These are phyloP conservation scores for Oreochromis mossambicus DNA, from an alignment of 2,797 vertebrate genomes.

Conservation along the genomic window DNA sequence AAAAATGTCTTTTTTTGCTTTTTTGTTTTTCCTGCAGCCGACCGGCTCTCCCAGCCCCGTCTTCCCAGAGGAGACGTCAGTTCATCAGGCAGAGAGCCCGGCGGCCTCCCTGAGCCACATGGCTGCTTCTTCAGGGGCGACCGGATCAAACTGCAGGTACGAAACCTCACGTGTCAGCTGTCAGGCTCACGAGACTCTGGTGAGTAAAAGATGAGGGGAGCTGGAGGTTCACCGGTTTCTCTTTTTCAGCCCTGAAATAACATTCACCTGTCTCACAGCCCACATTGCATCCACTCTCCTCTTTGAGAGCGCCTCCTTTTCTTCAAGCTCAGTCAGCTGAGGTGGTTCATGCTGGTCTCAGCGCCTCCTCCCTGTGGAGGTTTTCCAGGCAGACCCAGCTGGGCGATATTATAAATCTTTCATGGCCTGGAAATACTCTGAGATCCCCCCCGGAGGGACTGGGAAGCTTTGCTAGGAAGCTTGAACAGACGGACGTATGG, in stretches of 20 bases:
- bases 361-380: background rate
- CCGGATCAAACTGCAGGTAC: background rate
- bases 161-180: background rate
- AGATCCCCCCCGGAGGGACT: background rate
- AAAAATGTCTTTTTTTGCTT: background rate
- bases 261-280: background rate
- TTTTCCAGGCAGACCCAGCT: background rate
- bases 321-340: background rate
- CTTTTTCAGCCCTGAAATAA: background rate
- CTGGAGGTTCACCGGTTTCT: background rate
- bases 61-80: constrained; percentile 48
- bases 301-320: background rate
- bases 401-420: background rate
- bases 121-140: background rate
- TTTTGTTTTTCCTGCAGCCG: constrained; percentile 29
- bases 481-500: fast-evolving
- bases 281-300: background rate
- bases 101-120: background rate
- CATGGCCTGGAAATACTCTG: background rate
- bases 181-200: background rate
- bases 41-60: constrained; percentile 75
- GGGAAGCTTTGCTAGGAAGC: background rate
- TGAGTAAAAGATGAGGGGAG: background rate
- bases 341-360: background rate
- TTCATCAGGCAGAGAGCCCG: background rate